Conservation (phyloP, 1,140 invertebrate species). For the Metaphire vulgaris region DNA sequence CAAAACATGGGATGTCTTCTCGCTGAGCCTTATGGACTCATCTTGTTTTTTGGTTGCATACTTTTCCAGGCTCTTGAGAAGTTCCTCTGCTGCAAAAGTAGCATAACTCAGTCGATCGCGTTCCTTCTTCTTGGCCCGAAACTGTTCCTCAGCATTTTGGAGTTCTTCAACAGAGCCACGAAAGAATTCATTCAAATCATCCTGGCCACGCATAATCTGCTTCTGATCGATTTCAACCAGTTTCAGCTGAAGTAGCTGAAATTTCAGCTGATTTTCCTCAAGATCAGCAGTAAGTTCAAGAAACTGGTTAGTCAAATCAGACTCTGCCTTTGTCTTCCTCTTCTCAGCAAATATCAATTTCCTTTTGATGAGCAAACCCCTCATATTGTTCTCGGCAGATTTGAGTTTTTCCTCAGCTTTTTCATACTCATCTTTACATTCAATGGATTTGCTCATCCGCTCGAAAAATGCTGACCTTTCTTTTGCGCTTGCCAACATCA, state of each 20-base stretch:
- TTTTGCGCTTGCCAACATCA: not conserved
- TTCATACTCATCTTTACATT: not conserved
- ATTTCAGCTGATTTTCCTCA: not conserved
- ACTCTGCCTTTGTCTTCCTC: not conserved
- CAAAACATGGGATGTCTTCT: not conserved
- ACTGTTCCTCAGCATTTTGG: not conserved
- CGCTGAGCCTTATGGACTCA: not conserved
- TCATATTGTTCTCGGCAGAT: not conserved
- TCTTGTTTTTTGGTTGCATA: not conserved
- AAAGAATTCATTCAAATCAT: not conserved
- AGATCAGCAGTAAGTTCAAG: not conserved
- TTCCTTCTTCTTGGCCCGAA: not conserved
- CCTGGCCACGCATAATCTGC: not conserved
- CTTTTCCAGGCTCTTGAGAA: no score
- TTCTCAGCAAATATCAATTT: not conserved
- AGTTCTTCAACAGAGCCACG: not conserved
- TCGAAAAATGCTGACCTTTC: not conserved
- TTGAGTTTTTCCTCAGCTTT: not conserved
- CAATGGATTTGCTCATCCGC: not conserved
- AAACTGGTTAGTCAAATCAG: not conserved
- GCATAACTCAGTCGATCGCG: not conserved
- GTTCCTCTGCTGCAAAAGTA: not conserved
- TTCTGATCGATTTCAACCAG: not conserved
- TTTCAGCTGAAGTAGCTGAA: not conserved
- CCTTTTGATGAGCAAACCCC: not conserved